Percentiles rank a stretch among this genome's conserved stretches.
Evolutionary conservation across 1,140 invertebrate genomes (phyloP).

Genomic region (Dolichoris vasculosae): DNA sequence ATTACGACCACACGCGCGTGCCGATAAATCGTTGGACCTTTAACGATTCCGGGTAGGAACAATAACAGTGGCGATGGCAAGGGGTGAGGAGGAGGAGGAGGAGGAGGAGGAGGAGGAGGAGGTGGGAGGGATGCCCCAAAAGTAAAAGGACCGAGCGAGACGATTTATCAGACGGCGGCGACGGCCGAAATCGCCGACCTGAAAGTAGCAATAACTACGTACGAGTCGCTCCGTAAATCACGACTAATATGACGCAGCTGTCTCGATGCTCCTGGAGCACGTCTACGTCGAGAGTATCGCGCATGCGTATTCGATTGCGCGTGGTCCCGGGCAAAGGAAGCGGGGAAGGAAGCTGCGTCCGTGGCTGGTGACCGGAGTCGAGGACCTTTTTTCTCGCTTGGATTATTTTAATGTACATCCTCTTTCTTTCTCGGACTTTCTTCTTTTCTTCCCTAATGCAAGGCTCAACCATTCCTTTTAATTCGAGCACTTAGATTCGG

Average conservation of each 20-base stretch:
- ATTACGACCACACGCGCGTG: neutral
- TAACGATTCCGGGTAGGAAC: conserved; percentile 1
- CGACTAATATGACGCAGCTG: conserved; percentile 40
- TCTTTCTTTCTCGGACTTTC: neutral
- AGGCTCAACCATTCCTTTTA: neutral
- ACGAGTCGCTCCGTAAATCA: conserved; percentile 42
- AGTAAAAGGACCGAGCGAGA: neutral
- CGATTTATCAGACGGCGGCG: conserved; percentile 28
- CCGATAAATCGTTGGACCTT: conserved; percentile 21
- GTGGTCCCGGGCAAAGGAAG: neutral
- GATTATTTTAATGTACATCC: neutral
- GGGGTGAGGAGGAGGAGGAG: neutral
- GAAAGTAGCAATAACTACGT: conserved; percentile 34
- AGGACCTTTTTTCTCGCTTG: neutral
- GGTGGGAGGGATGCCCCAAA: neutral
- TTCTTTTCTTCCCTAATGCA: neutral
- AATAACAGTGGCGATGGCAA: neutral
- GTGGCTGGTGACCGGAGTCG: neutral
- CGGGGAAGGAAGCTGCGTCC: no score
- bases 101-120: neutral
- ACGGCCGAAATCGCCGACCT: conserved; percentile 7
- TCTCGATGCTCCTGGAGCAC: neutral
- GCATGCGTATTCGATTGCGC: neutral
- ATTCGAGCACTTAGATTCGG: neutral
- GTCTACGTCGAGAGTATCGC: neutral